These are phyloP conservation scores for Uloborus diversus DNA, from an alignment of 1,140 invertebrate species.

Conservation along the genomic window DNA sequence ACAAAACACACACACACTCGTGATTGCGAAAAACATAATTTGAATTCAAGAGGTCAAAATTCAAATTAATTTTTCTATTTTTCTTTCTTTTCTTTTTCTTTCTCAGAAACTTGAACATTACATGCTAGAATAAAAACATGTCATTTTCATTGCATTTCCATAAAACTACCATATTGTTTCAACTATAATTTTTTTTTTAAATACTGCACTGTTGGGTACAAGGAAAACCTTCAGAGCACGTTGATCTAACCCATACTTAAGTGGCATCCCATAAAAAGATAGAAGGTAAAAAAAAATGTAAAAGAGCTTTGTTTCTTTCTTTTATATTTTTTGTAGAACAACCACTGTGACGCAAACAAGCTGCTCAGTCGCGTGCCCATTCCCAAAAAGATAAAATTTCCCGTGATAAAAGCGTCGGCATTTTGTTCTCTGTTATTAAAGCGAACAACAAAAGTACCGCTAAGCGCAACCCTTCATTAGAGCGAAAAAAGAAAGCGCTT, in stretches of 20 bases:
- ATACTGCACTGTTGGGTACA: background rate
- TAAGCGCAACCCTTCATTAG: conserved; percentile 41
- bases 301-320: conserved; percentile 7
- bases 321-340: too few relatives aligned
- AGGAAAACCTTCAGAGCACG: background rate
- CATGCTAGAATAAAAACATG: too few relatives aligned
- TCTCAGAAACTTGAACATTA: too few relatives aligned
- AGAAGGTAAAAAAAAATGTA: background rate
- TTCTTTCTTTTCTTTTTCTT: too few relatives aligned
- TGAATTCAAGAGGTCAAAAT: too few relatives aligned
- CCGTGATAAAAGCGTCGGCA: conserved; percentile 20
- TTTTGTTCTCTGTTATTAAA: conserved; percentile 29
- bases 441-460: conserved; percentile 24
- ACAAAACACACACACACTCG: too few relatives aligned
- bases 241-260: background rate
- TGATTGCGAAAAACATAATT: too few relatives aligned
- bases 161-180: too few relatives aligned
- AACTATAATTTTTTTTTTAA: background rate
- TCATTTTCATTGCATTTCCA: too few relatives aligned
- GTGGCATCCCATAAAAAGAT: background rate
- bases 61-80: too few relatives aligned
- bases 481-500: too few relatives aligned
- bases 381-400: conserved; percentile 25
- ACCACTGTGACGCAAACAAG: conserved; percentile 19
- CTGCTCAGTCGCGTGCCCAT: conserved; percentile 30